Evolutionary conservation across 1,140 invertebrate genomes (phyloP), one percentile per base, ranked within the genome.

Genomic region (Homarus americanus): DNA sequence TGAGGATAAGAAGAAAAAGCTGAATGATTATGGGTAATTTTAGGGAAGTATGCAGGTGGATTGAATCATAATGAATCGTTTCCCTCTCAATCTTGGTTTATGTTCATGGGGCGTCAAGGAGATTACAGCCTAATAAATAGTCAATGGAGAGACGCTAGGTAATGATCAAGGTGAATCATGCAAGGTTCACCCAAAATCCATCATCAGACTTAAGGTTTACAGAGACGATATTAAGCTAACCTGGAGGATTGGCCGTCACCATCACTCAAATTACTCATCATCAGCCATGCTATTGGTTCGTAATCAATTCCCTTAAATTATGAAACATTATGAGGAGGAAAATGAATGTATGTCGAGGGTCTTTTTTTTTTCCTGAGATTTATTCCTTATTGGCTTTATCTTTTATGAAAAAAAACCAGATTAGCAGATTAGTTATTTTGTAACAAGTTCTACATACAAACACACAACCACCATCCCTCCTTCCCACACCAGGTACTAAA

Each of bases 1-100:
- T n/a, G n/a, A n/a, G n/a, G n/a, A n/a, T n/a, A n/a, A n/a, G n/a
- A 20, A 58, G 0, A 49, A 80, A 80, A 53, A 36, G 20, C 15
- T 12, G 4, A 32, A 53, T 40, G 44, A 49, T 78, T 78, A 41
- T 24, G 3, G 75, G 44, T 78, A 78, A 78, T 78, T 78, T n/a
- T 28, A 44, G n/a, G 75, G 40, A 78, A 78, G 41, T 41, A 41
- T 41, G 75, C 75, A 41, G 38, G 75, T n/a, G 38, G 75, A 78
- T 78, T 78, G 75, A 78, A 41, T 78, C 36, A 9, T 41, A 78
- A 78, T 78, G 75, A 78, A 78, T 41, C 32, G 75, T 38, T 28
- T 41, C 75, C 41, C 75, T 44, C 12, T 10, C 10, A 40, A 2
- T 24, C n/a, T 20, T 78, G 20, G 38, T 78, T 78, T 78, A 78